phyloP scores from a whole-genome alignment of 2,888 invertebrate species.

The Lasioglossum oenotherae region DNA sequence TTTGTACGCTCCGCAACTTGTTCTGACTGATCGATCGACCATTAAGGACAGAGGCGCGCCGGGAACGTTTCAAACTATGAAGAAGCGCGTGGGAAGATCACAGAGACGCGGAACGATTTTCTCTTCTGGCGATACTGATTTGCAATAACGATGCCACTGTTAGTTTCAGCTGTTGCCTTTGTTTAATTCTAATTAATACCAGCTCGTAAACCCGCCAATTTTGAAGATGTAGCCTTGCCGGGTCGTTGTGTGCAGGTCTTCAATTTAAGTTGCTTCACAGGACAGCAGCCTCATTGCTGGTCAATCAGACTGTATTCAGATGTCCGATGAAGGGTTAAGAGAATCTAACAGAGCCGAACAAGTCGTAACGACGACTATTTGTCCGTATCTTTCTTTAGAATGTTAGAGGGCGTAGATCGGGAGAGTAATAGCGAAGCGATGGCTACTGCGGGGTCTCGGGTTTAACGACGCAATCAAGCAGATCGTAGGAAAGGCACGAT shows the following conservation, averaged over 20 bases:
- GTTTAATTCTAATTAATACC: not conserved
- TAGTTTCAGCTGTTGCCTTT: not conserved
- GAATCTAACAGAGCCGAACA: not conserved
- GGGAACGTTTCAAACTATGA: not conserved
- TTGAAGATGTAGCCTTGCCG: too few species aligned
- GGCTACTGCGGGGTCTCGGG: slow-evolving; percentile 34
- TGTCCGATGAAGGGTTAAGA: not conserved
- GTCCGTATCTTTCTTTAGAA: not conserved
- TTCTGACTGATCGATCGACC: slow-evolving; percentile 1
- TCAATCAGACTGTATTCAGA: not conserved
- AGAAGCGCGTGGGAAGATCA: not conserved
- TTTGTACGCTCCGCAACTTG: not conserved
- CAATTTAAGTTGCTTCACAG: not conserved
- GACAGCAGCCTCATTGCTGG: not conserved
- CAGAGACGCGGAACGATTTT: not conserved
- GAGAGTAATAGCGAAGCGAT: not conserved
- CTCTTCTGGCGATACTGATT: not conserved
- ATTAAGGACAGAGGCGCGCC: slow-evolving; percentile 6
- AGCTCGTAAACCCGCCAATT: not conserved
- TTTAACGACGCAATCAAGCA: slow-evolving; percentile 64
- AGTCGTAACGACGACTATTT: not conserved
- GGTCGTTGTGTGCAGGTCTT: not conserved
- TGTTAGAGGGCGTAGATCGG: not conserved
- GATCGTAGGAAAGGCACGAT: slow-evolving; percentile 58
- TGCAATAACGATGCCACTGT: not conserved